phyloP scores from a whole-genome alignment of 2,113 vertebrate genomes.

The Calyptommatus sinebrachiatus region DNA sequence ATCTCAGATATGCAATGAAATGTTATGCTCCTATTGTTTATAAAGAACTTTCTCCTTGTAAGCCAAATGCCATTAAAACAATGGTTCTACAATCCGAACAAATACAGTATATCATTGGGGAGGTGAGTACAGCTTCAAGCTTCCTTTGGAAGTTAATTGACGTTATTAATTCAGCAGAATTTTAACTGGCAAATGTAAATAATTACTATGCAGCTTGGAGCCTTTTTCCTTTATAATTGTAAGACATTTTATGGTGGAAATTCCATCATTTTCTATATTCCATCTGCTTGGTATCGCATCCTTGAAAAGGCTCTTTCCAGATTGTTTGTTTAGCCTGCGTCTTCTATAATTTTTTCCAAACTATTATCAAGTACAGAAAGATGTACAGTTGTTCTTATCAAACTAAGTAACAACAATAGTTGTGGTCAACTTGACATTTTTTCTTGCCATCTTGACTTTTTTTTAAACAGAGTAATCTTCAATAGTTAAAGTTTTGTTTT shows the following conservation, averaged over 20 bases:
- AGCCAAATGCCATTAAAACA: conserved; percentile 76
- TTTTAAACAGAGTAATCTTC: background rate
- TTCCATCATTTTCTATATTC: conserved; percentile 3
- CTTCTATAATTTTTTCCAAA: background rate
- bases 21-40: conserved; percentile 88
- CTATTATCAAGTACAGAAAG: too few relatives aligned
- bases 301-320: conserved; percentile 5
- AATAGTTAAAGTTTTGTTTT: background rate
- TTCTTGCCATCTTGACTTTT: background rate
- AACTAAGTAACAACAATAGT: background rate
- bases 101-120: conserved; percentile 81
- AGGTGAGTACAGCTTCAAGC: conserved; percentile 71
- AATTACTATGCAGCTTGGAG: background rate
- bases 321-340: conserved; percentile 10
- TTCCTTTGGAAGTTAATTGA: background rate
- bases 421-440: background rate
- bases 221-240: background rate
- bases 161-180: background rate
- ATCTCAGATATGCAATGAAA: conserved; percentile 88
- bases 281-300: conserved; percentile 8
- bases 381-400: background rate
- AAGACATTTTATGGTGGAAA: background rate
- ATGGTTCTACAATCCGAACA: conserved; percentile 86
- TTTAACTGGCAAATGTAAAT: background rate
- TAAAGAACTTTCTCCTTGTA: conserved; percentile 81